A percentile compares a stretch with the other conserved stretches of the same genome.
These are phyloP conservation scores for Patiria pectinifera DNA, from an alignment of 53 echinoderm and acorn worm species.

Conservation along the genomic window DNA sequence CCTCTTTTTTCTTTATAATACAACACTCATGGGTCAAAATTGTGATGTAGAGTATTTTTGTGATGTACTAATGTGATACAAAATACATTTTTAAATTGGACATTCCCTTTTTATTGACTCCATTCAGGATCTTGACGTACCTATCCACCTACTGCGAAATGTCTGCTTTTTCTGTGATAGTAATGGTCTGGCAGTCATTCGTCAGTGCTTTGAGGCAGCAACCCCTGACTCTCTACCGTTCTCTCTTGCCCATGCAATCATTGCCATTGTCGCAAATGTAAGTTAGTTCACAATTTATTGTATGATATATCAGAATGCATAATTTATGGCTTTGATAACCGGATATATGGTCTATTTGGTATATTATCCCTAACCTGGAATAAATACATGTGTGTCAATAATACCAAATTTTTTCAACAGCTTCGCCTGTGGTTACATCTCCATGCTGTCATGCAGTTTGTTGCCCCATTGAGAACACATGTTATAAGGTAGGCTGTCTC, in stretches of 20 bases:
- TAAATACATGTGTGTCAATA: not conserved
- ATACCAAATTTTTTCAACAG: constrained; percentile 44
- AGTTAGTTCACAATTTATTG: constrained; percentile 30
- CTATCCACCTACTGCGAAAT: constrained; percentile 80
- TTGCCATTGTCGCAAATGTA: constrained; percentile 89
- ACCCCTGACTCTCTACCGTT: constrained; percentile 82
- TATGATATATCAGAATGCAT: not conserved
- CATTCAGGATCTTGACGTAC: constrained; percentile 83
- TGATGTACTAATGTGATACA: too few relatives aligned
- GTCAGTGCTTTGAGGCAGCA: constrained; percentile 82
- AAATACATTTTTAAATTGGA: not conserved
- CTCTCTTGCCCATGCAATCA: constrained; percentile 79
- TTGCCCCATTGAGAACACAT: constrained; percentile 80
- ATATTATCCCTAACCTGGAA: not conserved
- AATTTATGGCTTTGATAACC: too few relatives aligned
- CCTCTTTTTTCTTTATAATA: too few relatives aligned
- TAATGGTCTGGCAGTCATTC: constrained; percentile 81
- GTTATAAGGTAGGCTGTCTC: constrained; percentile 73
- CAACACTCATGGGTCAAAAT: too few relatives aligned
- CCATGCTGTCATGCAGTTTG: constrained; percentile 92
- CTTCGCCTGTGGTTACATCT: constrained; percentile 89
- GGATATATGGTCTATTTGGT: too few relatives aligned
- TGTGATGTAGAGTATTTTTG: too few relatives aligned
- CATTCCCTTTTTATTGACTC: not conserved
- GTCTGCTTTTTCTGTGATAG: constrained; percentile 96